A percentile compares a stretch with the other conserved stretches of the same genome.
These are phyloP conservation scores for Hydrozoanthus gracilis DNA, from an alignment of 92 coral and sea anemone species.

Conservation along the genomic window DNA sequence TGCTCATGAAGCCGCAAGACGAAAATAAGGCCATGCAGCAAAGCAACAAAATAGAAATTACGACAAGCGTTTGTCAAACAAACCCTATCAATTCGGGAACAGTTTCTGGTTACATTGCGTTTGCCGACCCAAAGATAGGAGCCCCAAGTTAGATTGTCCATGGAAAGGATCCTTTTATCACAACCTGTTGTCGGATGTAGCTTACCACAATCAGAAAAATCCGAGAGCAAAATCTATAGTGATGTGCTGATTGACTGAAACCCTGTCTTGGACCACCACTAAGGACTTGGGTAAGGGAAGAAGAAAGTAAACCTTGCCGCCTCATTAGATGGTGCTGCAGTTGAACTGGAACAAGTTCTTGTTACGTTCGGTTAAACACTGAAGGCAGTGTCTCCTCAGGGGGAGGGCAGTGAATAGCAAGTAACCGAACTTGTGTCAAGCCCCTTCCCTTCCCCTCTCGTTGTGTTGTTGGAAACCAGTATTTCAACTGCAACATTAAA, in stretches of 20 bases:
- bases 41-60: constrained; percentile 48
- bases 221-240: neutral
- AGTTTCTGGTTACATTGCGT: neutral
- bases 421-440: no score
- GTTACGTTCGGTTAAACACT: neutral
- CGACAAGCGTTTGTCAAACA: constrained; percentile 51
- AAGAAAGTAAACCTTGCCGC: neutral
- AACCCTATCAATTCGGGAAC: constrained; percentile 2
- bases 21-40: constrained; percentile 29
- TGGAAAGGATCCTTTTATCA: neutral
- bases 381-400: no score
- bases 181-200: constrained; percentile 9
- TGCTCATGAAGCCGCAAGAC: constrained; percentile 8
- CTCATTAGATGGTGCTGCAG: neutral
- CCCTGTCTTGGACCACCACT: constrained; percentile 1
- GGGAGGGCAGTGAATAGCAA: no score
- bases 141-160: neutral
- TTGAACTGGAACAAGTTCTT: neutral
- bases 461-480: no score
- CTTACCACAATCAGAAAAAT: neutral
- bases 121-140: constrained; percentile 13
- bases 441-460: no score
- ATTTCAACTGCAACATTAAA: no score
- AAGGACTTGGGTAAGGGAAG: constrained; percentile 10
- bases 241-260: neutral